phyloP scores from a whole-genome alignment of 2,113 vertebrate species.

The Protobothrops flavoviridis region DNA sequence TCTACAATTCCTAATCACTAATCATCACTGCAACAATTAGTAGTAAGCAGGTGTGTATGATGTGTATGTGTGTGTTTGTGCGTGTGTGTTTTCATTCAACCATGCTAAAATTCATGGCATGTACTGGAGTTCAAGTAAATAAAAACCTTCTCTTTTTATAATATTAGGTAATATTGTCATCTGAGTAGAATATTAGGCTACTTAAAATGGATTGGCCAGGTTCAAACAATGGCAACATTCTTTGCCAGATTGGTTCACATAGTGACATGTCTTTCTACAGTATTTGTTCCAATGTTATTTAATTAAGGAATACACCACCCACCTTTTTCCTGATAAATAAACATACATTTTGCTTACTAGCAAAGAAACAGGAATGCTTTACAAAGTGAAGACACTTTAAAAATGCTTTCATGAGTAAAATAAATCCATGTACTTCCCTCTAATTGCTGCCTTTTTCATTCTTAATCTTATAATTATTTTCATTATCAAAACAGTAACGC shows the following conservation, averaged over 20 bases:
- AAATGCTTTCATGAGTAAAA: not conserved
- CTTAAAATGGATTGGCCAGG: not conserved
- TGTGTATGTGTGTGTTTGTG: not conserved
- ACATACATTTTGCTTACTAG: not conserved
- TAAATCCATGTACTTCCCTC: not conserved
- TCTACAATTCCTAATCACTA: not conserved
- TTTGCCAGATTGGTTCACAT: not conserved
- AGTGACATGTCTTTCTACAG: not conserved
- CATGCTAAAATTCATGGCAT: not conserved
- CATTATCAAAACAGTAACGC: not conserved
- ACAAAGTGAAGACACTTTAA: not conserved
- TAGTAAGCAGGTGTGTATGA: not conserved
- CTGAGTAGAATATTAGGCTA: not conserved
- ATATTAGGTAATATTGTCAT: not conserved
- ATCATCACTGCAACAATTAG: not conserved
- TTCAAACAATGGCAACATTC: not conserved
- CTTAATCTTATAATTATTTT: not conserved
- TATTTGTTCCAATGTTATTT: not conserved
- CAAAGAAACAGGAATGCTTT: not conserved
- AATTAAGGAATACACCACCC: not conserved
- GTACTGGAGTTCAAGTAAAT: not conserved
- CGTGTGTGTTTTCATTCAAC: not conserved
- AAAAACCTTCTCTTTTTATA: not conserved
- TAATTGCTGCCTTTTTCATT: not conserved
- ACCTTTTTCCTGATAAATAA: not conserved